Evolutionary conservation across 2,113 vertebrate genomes (phyloP).

Genomic region (Megaceryle maxima): DNA sequence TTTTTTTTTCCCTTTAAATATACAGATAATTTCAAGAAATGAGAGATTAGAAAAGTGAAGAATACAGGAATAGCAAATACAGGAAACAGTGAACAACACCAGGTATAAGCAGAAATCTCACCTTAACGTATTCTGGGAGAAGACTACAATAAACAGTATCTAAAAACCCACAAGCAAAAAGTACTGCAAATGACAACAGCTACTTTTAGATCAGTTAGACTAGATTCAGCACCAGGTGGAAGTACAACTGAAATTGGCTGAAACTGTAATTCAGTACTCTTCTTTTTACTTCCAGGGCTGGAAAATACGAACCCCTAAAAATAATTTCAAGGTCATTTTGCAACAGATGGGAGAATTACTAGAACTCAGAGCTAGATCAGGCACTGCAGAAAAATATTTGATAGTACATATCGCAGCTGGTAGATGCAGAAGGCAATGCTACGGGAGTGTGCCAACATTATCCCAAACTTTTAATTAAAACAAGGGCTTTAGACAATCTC

Average conservation of each 20-base stretch:
- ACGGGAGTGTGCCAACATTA: not conserved
- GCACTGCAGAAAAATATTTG: slow-evolving; percentile 17
- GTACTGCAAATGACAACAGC: not conserved
- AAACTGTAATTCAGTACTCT: not conserved
- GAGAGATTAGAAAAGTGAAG: not conserved
- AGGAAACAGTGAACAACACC: not conserved
- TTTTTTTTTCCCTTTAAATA: not conserved
- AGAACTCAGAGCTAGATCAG: slow-evolving; percentile 46
- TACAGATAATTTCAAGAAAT: not conserved
- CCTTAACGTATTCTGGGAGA: not conserved
- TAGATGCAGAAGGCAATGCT: slow-evolving; percentile 35
- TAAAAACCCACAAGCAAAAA: not conserved
- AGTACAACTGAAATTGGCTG: slow-evolving; percentile 16
- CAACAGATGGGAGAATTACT: slow-evolving; percentile 49
- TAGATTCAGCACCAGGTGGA: slow-evolving; percentile 28
- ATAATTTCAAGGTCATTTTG: slow-evolving; percentile 58
- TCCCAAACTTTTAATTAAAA: slow-evolving; percentile 63
- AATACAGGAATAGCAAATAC: not conserved
- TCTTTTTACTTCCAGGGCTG: not conserved
- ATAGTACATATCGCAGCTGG: slow-evolving; percentile 36
- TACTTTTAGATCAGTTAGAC: not conserved
- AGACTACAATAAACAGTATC: not conserved
- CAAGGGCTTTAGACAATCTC: slow-evolving; percentile 7
- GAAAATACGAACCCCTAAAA: slow-evolving; percentile 29
- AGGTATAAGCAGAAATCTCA: not conserved